Evolutionary conservation across 1,140 invertebrate genomes (phyloP), one percentile per base, ranked within the genome.

Genomic region (Ips nitidus): DNA sequence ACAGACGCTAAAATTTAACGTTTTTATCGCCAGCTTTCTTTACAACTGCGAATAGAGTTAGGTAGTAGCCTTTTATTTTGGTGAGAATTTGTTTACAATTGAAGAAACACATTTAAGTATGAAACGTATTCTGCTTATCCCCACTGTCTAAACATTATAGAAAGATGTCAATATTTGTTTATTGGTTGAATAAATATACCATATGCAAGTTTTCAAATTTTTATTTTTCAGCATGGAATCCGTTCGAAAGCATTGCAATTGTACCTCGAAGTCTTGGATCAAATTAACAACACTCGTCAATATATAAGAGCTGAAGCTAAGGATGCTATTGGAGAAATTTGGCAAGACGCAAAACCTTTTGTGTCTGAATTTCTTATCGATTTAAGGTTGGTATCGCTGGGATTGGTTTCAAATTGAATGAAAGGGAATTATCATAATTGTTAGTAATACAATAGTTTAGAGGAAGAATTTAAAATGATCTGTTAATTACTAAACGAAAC

Each of bases 331-430:
- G 83, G 84, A 61, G 88, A 88, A 52, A 86, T 94, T 45, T 94
- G 91, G 91, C 80, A 81, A 2, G 90, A 91, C 70, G 88, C 91
- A n/a, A 88, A 88, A 77, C 86, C 88, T 0, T 85, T 88, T 68
- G 80, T 93, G 6, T 79, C 85, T 52, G 82, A 86, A 22, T 93
- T 92, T 68, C 76, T 93, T 1, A 84, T 90, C 4, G 92, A 94
- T 78, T 82, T 93, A 69, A 84, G 84, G 86, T 88, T 80, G 80
- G 80, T 76, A 22, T 22, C 22, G 22, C 22, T 22, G 22, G 22
- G 52, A 41, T 64, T 41, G 22, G 22, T 22, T 22, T 22, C 22
- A 22, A 22, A 22, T 22, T 22, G 22, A 22, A 22, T 8, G n/a
- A 37, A 7, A 22, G 22, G 22, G 22, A 22, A 22, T 22, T 22